Conservation (phyloP, 2,113 vertebrate species). For the Malurus elegans region DNA sequence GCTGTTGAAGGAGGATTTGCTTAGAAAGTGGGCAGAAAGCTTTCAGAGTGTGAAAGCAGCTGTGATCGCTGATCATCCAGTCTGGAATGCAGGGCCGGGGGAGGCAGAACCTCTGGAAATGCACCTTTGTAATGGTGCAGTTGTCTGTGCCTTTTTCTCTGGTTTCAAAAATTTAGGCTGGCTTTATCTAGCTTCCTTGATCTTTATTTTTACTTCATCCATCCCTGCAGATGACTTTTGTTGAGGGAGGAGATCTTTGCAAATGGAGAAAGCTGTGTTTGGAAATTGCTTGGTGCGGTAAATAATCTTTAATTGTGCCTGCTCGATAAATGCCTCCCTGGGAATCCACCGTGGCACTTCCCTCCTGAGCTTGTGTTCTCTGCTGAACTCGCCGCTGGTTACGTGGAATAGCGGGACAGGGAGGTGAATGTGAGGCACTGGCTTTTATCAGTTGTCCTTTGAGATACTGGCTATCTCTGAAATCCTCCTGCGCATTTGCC, state of each 20-base stretch:
- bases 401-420: accelerated
- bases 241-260: background rate
- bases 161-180: background rate
- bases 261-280: background rate
- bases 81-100: background rate
- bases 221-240: background rate
- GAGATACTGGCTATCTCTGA: background rate
- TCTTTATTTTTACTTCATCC: background rate
- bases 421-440: accelerated
- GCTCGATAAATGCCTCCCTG: accelerated
- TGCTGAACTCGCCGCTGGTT: background rate
- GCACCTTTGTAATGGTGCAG: accelerated
- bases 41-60: accelerated
- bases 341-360: background rate
- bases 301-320: background rate
- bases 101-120: accelerated
- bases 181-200: background rate
- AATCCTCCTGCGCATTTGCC: background rate
- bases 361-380: accelerated
- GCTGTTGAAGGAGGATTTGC: accelerated
- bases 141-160: no score
- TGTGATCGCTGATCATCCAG: accelerated
- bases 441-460: background rate
- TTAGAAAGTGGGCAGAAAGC: accelerated
- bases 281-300: accelerated